Evolutionary conservation across 1,140 invertebrate species (phyloP), one percentile per base, ranked within the genome.

Genomic region (Planococcus citri): DNA sequence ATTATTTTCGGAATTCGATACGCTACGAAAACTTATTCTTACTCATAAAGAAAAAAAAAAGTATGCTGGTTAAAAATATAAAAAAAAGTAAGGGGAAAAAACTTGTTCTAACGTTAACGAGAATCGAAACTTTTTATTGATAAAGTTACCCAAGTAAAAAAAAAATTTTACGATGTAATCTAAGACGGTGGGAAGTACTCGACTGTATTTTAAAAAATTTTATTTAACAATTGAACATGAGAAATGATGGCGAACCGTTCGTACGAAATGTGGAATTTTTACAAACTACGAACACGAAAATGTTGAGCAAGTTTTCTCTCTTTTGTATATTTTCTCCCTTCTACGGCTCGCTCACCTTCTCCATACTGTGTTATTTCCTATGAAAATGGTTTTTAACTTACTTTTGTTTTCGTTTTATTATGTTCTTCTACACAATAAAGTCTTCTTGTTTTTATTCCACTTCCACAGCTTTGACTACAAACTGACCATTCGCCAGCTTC

Each of bases 401-500:
- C 89, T 83, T 83, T 87, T 75, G 80, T 83, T 78, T 82, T 87
- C 74, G 82, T 83, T 70, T 78, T 77, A 72, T 90, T 89, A 72
- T 33, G 84, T 76, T 88, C 85, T 77, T 89, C 87, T 27, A 86
- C 86, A 76, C 93, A 95, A 73, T 88, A 84, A 67, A 95, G 89
- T 69, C 85, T 80, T 29, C 92, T 82, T 27, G 85, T 83, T 74
- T 87, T 82, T 41, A 86, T 83, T 21, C 92, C 92, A 38, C 88
- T 88, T 1, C 91, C 92, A 76, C 93, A 95, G n/a, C 82, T 86
- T 4, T 83, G 84, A 61, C 87, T 89, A 79, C 93, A 95, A 37
- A 83, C 77, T 64, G 88, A 88, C 92, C 94, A 97, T 72, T 92
- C 88, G 51, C 88, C 88, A n/a, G 87, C 84, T 73, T 89, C 84